Evolutionary conservation across 1,140 invertebrate species (phyloP), one percentile per base, ranked within the genome.

Genomic region (Drosophila sucinea): DNA sequence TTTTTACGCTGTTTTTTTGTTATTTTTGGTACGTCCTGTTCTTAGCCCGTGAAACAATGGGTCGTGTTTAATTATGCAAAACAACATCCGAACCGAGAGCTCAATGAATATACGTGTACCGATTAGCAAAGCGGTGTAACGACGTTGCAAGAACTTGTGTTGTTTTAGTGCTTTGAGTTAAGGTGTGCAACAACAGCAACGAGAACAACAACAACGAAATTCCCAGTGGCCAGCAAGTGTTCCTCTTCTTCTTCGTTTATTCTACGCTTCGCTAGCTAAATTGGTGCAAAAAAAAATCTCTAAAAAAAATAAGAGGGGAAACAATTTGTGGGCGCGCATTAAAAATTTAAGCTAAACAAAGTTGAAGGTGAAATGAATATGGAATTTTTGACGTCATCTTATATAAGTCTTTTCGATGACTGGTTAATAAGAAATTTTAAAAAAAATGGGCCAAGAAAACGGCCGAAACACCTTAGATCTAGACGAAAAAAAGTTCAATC

Each of bases 1-100:
- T 17, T 17, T 85, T 85, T 80, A 86, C 75, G 83, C 83, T 86
- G 79, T 51, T 44, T 23, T 82, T 86, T 79, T 85, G 79, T 82
- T 87, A 77, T 79, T 38, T 17, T 86, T 87, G 82, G 82, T 86
- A 86, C 66, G 82, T 77, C 60, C 32, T 51, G 56, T 38, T n/a
- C 8, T 38, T 32, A 11, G 17, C 5, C 29, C 33, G 64, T 33
- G 35, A 74, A 41, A 30, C 10, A 58, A 58, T 40, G 17, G 35
- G 41, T 6, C 11, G 11, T 57, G 41, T 33, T 58, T 47, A 73
- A 65, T 55, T 40, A 60, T 11, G 41, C 60, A 44, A 55, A 58
- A 44, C 40, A 40, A 44, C 60, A 44, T 61, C 23, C 40, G 29
- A 41, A 66, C 25, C 44, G n/a, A 61, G 60, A 11, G n/a, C 60